A percentile compares a stretch with the other conserved stretches of the same genome.
Evolutionary conservation across 2,113 vertebrate species (phyloP).

Genomic region (Dermatemys mawii): DNA sequence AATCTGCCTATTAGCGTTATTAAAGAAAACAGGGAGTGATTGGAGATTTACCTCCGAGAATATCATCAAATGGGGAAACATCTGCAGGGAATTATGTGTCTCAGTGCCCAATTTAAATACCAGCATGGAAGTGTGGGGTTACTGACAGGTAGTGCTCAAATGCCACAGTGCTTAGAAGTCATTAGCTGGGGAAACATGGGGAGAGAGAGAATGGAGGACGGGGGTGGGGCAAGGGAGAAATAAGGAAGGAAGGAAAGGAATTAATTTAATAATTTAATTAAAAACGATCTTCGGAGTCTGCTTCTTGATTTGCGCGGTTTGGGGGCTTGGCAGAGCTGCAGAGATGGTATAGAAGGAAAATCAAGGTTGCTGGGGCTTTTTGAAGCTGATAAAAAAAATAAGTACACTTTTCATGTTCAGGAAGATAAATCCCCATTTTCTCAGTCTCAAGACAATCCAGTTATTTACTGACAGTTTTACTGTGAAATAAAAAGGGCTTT

Average conservation of each 20-base stretch:
- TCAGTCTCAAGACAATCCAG: constrained; percentile 74
- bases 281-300: constrained; percentile 73
- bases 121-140: constrained; percentile 59
- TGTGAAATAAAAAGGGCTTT: constrained; percentile 73
- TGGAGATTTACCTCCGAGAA: constrained; percentile 55
- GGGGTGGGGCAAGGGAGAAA: constrained; percentile 36
- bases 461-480: constrained; percentile 75
- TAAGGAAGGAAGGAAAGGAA: constrained; percentile 55
- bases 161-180: constrained; percentile 73
- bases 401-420: constrained; percentile 70
- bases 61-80: constrained; percentile 54
- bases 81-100: constrained; percentile 22
- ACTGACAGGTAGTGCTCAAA: constrained; percentile 73
- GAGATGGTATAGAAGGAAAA: constrained; percentile 68
- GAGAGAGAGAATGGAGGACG: constrained; percentile 44
- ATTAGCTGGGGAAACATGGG: constrained; percentile 59
- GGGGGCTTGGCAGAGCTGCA: constrained; percentile 68
- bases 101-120: constrained; percentile 49
- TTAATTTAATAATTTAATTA: constrained; percentile 66
- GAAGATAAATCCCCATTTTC: constrained; percentile 73
- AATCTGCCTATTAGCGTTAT: constrained; percentile 55
- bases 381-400: constrained; percentile 70
- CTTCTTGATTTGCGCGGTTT: constrained; percentile 71
- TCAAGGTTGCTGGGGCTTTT: constrained; percentile 70
- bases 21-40: constrained; percentile 65